A percentile compares a stretch with the other conserved stretches of the same genome.
phyloP scores from a whole-genome alignment of 2,797 vertebrate species.

The Psittacula echo region DNA sequence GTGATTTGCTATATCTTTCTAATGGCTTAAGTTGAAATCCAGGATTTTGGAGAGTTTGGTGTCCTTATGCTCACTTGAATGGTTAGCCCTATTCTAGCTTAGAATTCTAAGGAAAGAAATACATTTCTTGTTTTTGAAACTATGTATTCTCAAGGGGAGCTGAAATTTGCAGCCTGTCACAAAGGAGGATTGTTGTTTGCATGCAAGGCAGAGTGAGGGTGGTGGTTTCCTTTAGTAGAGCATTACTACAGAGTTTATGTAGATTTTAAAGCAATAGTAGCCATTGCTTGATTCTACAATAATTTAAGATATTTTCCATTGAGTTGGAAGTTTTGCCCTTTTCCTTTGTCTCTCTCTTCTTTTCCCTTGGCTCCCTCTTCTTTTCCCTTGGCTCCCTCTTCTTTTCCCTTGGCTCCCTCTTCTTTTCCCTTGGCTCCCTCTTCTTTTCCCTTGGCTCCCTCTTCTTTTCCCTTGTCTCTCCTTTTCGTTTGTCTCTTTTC shows the following conservation, averaged over 20 bases:
- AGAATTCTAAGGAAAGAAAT: neutral
- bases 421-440: no score
- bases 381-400: neutral
- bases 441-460: no score
- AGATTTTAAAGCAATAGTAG: neutral
- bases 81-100: neutral
- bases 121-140: neutral
- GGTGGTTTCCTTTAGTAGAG: neutral
- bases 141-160: fast-evolving
- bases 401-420: no score
- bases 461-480: neutral
- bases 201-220: neutral
- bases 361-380: no score
- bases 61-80: neutral
- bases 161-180: neutral
- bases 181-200: neutral
- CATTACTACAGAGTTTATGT: neutral
- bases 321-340: neutral
- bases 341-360: no score
- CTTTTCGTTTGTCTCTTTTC: neutral
- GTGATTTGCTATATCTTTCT: neutral
- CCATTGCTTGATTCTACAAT: neutral
- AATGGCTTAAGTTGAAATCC: neutral
- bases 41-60: neutral
- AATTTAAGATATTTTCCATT: neutral